These are phyloP conservation scores for Pollicipes pollicipes DNA, from an alignment of 1,140 invertebrate genomes.

Conservation along the genomic window DNA sequence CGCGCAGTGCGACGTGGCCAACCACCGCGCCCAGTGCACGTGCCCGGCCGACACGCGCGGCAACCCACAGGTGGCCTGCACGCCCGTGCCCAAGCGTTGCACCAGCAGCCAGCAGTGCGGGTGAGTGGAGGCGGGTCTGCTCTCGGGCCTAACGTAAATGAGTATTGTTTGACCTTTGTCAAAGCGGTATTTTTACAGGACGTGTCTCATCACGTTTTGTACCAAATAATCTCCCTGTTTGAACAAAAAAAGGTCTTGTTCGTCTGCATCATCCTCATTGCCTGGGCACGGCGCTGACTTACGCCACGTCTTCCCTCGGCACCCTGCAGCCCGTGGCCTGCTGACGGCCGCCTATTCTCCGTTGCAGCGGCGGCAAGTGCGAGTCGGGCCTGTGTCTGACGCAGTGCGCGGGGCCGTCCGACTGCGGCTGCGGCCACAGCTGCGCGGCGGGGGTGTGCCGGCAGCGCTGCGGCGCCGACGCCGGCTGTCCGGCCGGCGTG, in stretches of 20 bases:
- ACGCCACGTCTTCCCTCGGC: too few species aligned
- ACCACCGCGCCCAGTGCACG: slow-evolving; percentile 63
- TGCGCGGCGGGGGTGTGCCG: slow-evolving; percentile 23
- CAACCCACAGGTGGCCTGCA: slow-evolving; percentile 55
- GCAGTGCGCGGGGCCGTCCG: background rate
- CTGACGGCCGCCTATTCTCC: too few species aligned
- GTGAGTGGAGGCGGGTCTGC: too few species aligned
- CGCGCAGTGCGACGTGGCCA: slow-evolving; percentile 58
- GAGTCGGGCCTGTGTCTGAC: background rate
- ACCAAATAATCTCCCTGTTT: slow-evolving; percentile 9
- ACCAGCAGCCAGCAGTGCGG: slow-evolving; percentile 14
- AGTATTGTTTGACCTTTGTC: too few species aligned
- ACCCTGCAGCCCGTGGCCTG: too few species aligned
- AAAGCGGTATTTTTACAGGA: too few species aligned
- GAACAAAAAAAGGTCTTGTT: too few species aligned
- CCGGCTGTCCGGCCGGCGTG: slow-evolving; percentile 44
- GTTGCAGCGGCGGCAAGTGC: background rate
- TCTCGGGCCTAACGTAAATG: too few species aligned
- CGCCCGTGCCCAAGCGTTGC: slow-evolving; percentile 34
- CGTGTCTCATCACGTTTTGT: too few species aligned
- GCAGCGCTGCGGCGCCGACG: slow-evolving; percentile 38
- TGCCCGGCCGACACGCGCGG: slow-evolving; percentile 61
- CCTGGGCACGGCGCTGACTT: too few species aligned
- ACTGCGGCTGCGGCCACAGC: slow-evolving; percentile 21
- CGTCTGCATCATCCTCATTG: too few species aligned